phyloP scores from a whole-genome alignment of 2,113 vertebrate species.

The Monopterus albus region DNA sequence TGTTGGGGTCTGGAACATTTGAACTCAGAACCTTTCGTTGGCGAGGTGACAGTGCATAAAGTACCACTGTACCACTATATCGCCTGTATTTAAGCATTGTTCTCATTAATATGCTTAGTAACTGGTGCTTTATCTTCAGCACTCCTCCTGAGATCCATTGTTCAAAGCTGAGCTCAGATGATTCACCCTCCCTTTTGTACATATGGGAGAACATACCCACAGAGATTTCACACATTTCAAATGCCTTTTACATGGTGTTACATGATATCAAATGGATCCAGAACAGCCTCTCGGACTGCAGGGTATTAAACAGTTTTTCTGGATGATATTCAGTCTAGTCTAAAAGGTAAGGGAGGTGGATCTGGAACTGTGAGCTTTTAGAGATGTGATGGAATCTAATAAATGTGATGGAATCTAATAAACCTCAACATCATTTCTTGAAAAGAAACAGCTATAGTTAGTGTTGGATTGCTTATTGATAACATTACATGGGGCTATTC shows the following conservation, averaged over 20 bases:
- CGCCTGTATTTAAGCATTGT: conserved; percentile 58
- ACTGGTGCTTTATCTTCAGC: conserved; percentile 41
- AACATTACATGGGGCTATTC: conserved; percentile 21
- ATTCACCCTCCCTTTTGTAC: conserved; percentile 30
- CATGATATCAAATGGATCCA: conserved; percentile 38
- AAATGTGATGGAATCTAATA: conserved; percentile 46
- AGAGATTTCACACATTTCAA: conserved; percentile 52
- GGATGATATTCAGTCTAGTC: conserved; percentile 20
- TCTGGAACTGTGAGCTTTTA: conserved; percentile 9
- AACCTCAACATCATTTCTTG: conserved; percentile 24
- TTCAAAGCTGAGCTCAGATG: conserved; percentile 40
- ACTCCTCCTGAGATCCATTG: conserved; percentile 47
- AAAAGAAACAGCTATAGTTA: conserved; percentile 26
- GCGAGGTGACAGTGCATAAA: too few species aligned
- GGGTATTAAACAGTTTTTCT: conserved; percentile 18
- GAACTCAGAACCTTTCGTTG: too few species aligned
- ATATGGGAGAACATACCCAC: conserved; percentile 25
- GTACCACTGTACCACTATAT: too few species aligned
- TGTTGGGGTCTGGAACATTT: too few species aligned
- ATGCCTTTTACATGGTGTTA: conserved; percentile 51
- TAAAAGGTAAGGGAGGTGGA: conserved; percentile 22
- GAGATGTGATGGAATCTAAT: conserved; percentile 45
- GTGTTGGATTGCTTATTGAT: conserved; percentile 45
- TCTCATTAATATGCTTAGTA: conserved; percentile 68
- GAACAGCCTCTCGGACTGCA: conserved; percentile 16